Percentiles rank a stretch among this genome's conserved stretches.
Evolutionary conservation across 2,888 invertebrate genomes (phyloP).

Genomic region (Caenorhabditis sinica): DNA sequence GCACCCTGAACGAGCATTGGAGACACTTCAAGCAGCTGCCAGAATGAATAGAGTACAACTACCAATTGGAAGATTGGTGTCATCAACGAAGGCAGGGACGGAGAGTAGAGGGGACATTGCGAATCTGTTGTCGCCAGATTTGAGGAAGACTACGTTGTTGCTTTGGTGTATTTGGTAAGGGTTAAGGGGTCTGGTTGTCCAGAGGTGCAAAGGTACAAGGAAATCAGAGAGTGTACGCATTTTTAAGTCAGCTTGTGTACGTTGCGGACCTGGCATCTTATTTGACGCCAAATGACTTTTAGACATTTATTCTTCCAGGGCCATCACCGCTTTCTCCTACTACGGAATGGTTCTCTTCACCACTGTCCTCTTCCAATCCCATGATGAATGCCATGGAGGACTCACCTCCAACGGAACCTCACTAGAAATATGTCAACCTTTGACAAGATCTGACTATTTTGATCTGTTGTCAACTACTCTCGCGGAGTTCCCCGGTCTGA

Average conservation of each 20-base stretch:
- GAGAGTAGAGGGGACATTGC: slow-evolving; percentile 84
- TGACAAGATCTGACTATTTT: slow-evolving; percentile 93
- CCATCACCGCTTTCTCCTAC: slow-evolving; percentile 92
- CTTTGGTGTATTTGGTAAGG: slow-evolving; percentile 95
- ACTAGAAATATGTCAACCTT: slow-evolving; percentile 85
- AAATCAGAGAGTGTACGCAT: too few relatives aligned
- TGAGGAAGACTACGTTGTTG: slow-evolving; percentile 91
- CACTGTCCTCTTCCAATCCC: slow-evolving; percentile 91
- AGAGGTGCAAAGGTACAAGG: too few relatives aligned
- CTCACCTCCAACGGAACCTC: slow-evolving; percentile 73
- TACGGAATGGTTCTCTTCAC: slow-evolving; percentile 96
- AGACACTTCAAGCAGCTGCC: slow-evolving; percentile 89
- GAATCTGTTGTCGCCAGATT: slow-evolving; percentile 88
- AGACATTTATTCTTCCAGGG: slow-evolving; percentile 61
- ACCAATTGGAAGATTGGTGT: slow-evolving; percentile 91
- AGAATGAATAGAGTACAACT: slow-evolving; percentile 93
- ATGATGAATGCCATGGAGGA: slow-evolving; percentile 76
- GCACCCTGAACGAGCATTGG: slow-evolving; percentile 91
- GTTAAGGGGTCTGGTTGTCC: too few relatives aligned
- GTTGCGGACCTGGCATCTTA: background rate
- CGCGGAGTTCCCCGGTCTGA: slow-evolving; percentile 94
- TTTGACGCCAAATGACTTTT: background rate
- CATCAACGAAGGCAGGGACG: slow-evolving; percentile 85
- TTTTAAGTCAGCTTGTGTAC: too few relatives aligned
- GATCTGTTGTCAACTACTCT: slow-evolving; percentile 95